Conservation (phyloP, 1,140 invertebrate species). For the Camponotus floridanus region DNA sequence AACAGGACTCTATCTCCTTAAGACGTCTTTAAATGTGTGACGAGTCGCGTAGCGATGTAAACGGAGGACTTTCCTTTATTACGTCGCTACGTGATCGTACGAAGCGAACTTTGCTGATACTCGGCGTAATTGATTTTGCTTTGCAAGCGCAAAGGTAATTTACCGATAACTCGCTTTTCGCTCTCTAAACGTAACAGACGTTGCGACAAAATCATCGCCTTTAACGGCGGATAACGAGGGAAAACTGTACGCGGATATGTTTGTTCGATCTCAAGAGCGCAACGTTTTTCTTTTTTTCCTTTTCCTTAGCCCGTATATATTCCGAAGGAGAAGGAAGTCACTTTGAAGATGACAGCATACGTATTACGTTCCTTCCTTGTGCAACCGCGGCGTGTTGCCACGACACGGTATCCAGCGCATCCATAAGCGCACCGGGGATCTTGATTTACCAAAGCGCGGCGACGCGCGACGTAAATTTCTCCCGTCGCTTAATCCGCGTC, state of each 20-base stretch:
- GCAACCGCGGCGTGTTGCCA: background rate
- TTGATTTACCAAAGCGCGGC: conserved; percentile 41
- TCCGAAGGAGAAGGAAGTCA: background rate
- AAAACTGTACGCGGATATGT: background rate
- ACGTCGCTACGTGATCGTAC: conserved; percentile 26
- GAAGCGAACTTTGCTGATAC: conserved; percentile 24
- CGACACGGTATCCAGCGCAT: background rate
- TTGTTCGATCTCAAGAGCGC: background rate
- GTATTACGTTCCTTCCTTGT: background rate
- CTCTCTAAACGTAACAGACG: background rate
- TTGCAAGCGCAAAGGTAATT: conserved; percentile 36
- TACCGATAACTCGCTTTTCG: conserved; percentile 31
- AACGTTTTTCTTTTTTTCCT: background rate
- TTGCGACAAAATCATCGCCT: background rate
- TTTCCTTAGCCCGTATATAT: background rate
- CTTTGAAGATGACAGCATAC: conserved; percentile 12
- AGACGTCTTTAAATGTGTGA: conserved; percentile 22
- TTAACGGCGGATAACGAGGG: background rate
- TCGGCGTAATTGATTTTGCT: conserved; percentile 52
- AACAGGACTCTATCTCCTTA: no score
- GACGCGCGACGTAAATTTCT: conserved; percentile 51
- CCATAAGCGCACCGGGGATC: background rate
- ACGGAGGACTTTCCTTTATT: conserved; percentile 22
- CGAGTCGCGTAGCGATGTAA: conserved; percentile 30
- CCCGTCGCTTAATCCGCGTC: conserved; percentile 45